phyloP scores from a whole-genome alignment of 2,113 vertebrate species.

The Xiphophorus hellerii region DNA sequence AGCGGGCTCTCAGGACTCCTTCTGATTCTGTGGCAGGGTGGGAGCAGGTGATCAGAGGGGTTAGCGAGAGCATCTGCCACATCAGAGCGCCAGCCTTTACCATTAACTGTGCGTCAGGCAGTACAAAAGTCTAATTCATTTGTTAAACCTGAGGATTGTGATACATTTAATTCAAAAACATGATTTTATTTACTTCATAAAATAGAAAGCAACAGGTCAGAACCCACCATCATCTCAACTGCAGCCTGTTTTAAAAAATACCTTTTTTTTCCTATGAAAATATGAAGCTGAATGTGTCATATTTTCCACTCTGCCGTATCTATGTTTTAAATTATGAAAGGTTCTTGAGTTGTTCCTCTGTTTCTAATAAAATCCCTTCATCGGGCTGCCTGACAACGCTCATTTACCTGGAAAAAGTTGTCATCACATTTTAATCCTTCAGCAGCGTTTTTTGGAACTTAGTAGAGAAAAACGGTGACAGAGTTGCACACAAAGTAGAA shows the following conservation, averaged over 20 bases:
- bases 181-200: slow-evolving; percentile 13
- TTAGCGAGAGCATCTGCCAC: slow-evolving; percentile 84
- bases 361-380: neutral
- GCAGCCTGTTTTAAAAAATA: neutral
- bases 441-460: no score
- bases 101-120: slow-evolving; percentile 73
- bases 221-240: neutral
- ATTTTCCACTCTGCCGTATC: neutral
- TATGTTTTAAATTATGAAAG: neutral
- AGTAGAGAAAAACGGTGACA: neutral
- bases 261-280: neutral
- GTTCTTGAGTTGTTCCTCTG: neutral
- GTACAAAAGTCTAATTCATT: neutral
- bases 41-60: slow-evolving; percentile 69
- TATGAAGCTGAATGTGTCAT: neutral
- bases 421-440: neutral
- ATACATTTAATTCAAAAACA: neutral
- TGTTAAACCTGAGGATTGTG: neutral
- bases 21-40: slow-evolving; percentile 88
- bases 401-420: neutral
- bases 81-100: slow-evolving; percentile 89
- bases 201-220: neutral
- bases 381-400: neutral
- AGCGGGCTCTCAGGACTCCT: slow-evolving; percentile 87
- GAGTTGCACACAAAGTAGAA: no score